Conservation (phyloP, 2,113 vertebrate genomes). For the Xyrauchen texanus region DNA sequence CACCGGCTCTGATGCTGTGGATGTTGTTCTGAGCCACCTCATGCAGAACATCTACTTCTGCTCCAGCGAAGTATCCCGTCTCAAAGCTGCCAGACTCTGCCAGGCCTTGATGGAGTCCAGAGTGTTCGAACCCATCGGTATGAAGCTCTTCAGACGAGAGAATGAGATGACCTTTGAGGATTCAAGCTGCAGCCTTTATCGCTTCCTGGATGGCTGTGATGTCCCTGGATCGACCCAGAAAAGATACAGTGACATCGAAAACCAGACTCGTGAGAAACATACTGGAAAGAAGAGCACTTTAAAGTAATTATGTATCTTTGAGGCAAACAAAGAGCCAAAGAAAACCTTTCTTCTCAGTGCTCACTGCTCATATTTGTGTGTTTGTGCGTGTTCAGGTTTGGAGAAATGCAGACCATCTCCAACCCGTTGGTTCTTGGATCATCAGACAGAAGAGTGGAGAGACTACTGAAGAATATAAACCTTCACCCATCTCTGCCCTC, state of each 20-base stretch:
- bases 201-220: conserved; percentile 71
- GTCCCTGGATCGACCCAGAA: neutral
- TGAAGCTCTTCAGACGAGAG: conserved; percentile 78
- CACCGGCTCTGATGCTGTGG: conserved; percentile 80
- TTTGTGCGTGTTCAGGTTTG: conserved; percentile 58
- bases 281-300: conserved; percentile 65
- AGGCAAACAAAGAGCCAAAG: neutral
- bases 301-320: conserved; percentile 62
- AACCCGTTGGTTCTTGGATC: conserved; percentile 78
- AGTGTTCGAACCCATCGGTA: conserved; percentile 80
- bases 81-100: conserved; percentile 83
- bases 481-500: conserved; percentile 65
- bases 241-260: conserved; percentile 42
- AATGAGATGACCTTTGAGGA: conserved; percentile 81
- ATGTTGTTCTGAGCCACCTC: conserved; percentile 81
- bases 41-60: conserved; percentile 84
- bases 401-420: conserved; percentile 74
- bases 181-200: conserved; percentile 79
- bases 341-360: neutral
- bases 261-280: conserved; percentile 52
- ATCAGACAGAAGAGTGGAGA: conserved; percentile 75
- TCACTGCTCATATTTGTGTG: neutral
- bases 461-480: conserved; percentile 74
- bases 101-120: conserved; percentile 85
- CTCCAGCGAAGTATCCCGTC: conserved; percentile 78